A percentile compares a stretch with the other conserved stretches of the same genome.
phyloP scores from a whole-genome alignment of 2,113 vertebrate genomes.

The Cyrtonyx montezumae region DNA sequence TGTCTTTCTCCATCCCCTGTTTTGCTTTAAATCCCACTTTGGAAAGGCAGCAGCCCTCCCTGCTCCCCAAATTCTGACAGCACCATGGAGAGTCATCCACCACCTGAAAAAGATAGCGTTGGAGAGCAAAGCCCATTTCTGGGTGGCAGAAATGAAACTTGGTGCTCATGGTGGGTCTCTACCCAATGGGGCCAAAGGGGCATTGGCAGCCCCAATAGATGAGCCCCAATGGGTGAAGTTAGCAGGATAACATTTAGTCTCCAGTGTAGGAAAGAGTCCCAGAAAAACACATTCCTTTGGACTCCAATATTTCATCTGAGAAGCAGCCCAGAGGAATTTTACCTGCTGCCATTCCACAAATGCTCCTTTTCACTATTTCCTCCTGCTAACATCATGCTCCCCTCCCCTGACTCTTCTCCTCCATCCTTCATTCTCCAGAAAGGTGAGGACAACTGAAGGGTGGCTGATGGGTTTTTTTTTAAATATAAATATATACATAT shows the following conservation, averaged over 20 bases:
- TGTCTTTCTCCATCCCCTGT: neutral
- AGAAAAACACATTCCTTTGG: neutral
- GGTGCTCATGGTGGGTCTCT: neutral
- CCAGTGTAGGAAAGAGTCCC: neutral
- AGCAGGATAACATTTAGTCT: neutral
- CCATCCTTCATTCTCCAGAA: neutral
- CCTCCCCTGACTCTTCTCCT: neutral
- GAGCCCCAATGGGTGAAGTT: neutral
- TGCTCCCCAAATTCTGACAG: neutral
- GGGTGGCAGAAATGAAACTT: neutral
- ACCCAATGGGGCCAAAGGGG: too few species aligned
- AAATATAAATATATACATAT: neutral
- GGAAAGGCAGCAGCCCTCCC: neutral
- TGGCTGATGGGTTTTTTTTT: neutral
- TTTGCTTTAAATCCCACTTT: rapidly evolving
- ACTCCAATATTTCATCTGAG: neutral
- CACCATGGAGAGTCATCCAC: neutral
- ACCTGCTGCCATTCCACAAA: neutral
- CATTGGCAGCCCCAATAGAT: neutral
- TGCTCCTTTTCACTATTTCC: neutral
- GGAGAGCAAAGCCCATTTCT: neutral
- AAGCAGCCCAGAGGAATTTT: neutral
- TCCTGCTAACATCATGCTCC: rapidly evolving
- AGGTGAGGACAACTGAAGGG: neutral
- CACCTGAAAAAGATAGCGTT: neutral